Evolutionary conservation across 2,888 invertebrate genomes (phyloP).

Genomic region (Conistra vaccinii): DNA sequence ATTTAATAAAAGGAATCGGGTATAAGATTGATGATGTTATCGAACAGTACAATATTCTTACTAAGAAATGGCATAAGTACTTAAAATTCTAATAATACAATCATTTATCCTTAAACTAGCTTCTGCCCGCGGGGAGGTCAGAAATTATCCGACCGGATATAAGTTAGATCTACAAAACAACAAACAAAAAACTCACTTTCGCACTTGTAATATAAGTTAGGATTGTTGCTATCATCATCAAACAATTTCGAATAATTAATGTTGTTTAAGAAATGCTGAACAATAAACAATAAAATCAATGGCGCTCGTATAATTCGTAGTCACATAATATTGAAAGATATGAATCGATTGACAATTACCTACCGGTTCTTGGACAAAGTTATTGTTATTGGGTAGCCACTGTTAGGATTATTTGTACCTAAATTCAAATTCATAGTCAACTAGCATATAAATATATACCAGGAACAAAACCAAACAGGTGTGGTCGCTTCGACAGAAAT

Average conservation of each 20-base stretch:
- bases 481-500: slow-evolving; percentile 45
- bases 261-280: slow-evolving; percentile 7
- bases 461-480: slow-evolving; percentile 60
- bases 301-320: slow-evolving; percentile 19
- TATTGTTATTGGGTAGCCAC: slow-evolving; percentile 52
- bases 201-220: too few species aligned
- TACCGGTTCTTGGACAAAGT: slow-evolving; percentile 38
- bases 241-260: slow-evolving; percentile 8
- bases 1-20: too few species aligned
- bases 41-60: not conserved
- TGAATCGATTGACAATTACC: slow-evolving; percentile 16
- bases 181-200: too few species aligned
- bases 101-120: too few species aligned
- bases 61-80: not conserved
- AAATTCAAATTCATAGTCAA: slow-evolving; percentile 49
- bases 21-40: too few species aligned
- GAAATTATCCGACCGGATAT: too few species aligned
- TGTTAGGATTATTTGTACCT: slow-evolving; percentile 44
- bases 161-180: too few species aligned
- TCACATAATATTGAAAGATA: slow-evolving; percentile 42
- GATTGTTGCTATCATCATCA: too few species aligned
- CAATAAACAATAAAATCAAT: slow-evolving; percentile 28
- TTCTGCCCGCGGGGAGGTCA: too few species aligned
- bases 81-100: too few species aligned
- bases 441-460: slow-evolving; percentile 51